phyloP scores from a whole-genome alignment of 2,888 invertebrate genomes.

The Phania funesta region DNA sequence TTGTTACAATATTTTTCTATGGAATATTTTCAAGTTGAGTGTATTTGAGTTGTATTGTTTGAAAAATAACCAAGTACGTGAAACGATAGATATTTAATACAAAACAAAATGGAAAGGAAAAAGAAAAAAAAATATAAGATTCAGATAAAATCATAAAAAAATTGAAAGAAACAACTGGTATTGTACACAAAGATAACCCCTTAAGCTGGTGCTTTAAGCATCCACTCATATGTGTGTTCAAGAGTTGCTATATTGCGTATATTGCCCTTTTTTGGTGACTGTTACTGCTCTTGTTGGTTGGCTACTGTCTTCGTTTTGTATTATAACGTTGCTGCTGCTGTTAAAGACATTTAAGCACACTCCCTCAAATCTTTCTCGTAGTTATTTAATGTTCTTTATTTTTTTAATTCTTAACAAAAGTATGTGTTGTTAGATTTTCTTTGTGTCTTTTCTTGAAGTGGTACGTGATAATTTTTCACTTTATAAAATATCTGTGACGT shows the following conservation, averaged over 20 bases:
- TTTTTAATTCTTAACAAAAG: slow-evolving; percentile 27
- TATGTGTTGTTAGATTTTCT: slow-evolving; percentile 46
- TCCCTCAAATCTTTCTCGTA: not conserved
- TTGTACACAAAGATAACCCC: slow-evolving; percentile 60
- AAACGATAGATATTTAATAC: slow-evolving; percentile 27
- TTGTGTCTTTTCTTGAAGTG: slow-evolving; percentile 52
- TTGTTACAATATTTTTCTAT: slow-evolving; percentile 22
- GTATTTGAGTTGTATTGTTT: slow-evolving; percentile 60
- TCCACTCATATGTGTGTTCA: slow-evolving; percentile 55
- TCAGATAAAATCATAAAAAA: slow-evolving; percentile 59
- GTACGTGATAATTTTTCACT: slow-evolving; percentile 65
- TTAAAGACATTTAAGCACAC: slow-evolving; percentile 42
- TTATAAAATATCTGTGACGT: slow-evolving; percentile 57
- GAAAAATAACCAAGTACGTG: slow-evolving; percentile 43
- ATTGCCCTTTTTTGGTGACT: slow-evolving; percentile 60
- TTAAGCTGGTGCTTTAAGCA: slow-evolving; percentile 62
- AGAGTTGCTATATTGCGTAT: slow-evolving; percentile 62
- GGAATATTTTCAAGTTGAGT: slow-evolving; percentile 47
- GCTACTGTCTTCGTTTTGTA: slow-evolving; percentile 16
- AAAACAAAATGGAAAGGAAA: not conserved
- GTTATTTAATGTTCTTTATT: not conserved
- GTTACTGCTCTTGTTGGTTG: not conserved
- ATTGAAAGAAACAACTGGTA: slow-evolving; percentile 46
- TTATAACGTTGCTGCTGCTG: slow-evolving; percentile 26
- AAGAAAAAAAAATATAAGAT: slow-evolving; percentile 32